phyloP scores from a whole-genome alignment of 2,888 invertebrate species.

The Rambutsinella grinnellia region DNA sequence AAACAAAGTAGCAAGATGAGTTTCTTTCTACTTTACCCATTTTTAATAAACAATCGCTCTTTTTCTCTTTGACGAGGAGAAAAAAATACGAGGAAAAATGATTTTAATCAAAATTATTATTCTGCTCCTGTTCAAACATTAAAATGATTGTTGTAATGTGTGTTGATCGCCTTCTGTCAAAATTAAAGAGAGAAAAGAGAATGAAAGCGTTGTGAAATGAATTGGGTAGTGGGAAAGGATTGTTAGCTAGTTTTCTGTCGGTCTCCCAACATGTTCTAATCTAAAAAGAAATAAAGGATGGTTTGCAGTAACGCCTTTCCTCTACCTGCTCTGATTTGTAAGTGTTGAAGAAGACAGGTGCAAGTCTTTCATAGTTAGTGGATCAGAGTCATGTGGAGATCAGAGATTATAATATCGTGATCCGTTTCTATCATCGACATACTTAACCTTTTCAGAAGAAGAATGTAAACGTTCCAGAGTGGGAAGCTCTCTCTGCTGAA shows the following conservation, averaged over 20 bases:
- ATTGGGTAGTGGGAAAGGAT: not conserved
- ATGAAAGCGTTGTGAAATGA: not conserved
- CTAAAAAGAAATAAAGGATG: constrained; percentile 44
- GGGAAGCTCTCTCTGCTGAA: constrained; percentile 1
- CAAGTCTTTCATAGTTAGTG: constrained; percentile 4
- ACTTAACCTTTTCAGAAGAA: not conserved
- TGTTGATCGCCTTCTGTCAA: constrained; percentile 54
- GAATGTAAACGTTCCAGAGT: not conserved
- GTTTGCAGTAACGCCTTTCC: constrained; percentile 37
- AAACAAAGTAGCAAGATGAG: no score
- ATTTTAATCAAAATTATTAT: constrained; percentile 51
- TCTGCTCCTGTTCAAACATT: constrained; percentile 55
- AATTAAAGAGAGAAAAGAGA: constrained; percentile 40
- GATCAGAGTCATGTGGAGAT: constrained; percentile 14
- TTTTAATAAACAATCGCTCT: no score
- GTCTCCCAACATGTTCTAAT: constrained; percentile 40
- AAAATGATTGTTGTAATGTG: constrained; percentile 41
- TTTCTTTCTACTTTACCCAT: no score
- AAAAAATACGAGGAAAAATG: constrained; percentile 41
- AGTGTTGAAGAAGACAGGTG: constrained; percentile 19
- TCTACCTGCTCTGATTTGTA: constrained; percentile 40
- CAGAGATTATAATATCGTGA: constrained; percentile 9
- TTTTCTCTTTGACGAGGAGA: no score
- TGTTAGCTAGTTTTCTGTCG: not conserved
- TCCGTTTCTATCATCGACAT: constrained; percentile 9